These are phyloP conservation scores for Pardosa pseudoannulata DNA, from an alignment of 2,888 invertebrate genomes.

Conservation along the genomic window DNA sequence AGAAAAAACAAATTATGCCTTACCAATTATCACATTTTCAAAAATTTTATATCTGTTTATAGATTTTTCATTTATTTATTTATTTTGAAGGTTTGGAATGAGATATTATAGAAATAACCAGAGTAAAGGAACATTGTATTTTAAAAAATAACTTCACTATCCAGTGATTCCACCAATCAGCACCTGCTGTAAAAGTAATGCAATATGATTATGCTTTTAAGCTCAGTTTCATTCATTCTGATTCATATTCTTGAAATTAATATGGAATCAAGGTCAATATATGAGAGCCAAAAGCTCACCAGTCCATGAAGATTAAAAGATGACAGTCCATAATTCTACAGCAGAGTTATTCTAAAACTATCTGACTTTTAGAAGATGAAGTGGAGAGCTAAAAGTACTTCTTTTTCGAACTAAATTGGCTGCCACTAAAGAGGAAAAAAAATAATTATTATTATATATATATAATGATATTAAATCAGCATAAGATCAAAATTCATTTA, in stretches of 20 bases:
- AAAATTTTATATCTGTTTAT: no score
- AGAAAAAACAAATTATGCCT: no score
- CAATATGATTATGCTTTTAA: neutral
- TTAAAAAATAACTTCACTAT: no score
- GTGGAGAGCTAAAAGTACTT: constrained; percentile 53
- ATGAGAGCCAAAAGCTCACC: neutral
- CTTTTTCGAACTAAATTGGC: constrained; percentile 68
- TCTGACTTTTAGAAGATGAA: constrained; percentile 64
- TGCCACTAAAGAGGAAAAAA: constrained; percentile 57
- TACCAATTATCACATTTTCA: no score
- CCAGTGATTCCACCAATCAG: neutral
- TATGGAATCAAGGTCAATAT: no score
- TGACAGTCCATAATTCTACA: neutral
- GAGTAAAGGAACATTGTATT: no score
- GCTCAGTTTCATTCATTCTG: constrained; percentile 11
- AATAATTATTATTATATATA: neutral
- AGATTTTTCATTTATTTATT: no score
- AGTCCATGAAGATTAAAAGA: constrained; percentile 7
- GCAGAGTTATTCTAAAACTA: constrained; percentile 7
- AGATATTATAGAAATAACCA: neutral
- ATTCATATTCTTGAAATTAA: no score
- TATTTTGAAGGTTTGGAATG: no score
- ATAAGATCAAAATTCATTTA: no score
- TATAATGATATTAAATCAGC: no score
- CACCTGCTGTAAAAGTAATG: neutral